Evolutionary conservation across 2,888 invertebrate species (phyloP).

Genomic region (Diaperis boleti): DNA sequence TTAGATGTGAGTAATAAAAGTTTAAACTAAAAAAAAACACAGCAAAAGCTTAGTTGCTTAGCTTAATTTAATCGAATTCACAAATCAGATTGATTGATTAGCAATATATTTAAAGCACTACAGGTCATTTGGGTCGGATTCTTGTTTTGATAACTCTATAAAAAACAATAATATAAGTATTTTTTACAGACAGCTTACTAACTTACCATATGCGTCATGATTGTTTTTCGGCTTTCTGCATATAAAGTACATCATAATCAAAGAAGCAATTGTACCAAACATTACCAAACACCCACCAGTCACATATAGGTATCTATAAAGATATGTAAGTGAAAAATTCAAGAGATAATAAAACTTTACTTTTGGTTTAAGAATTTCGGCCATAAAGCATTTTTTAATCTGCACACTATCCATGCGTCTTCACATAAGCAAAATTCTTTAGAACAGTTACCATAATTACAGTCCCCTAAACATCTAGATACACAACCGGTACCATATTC

Average conservation of each 20-base stretch:
- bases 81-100: neutral
- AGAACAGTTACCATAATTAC: conserved; percentile 38
- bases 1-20: neutral
- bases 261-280: no score
- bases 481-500: conserved; percentile 46
- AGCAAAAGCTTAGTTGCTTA: neutral
- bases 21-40: neutral
- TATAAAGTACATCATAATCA: no score
- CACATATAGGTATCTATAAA: no score
- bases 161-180: neutral
- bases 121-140: neutral
- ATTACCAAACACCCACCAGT: no score
- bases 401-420: conserved; percentile 20
- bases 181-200: no score
- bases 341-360: no score
- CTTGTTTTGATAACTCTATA: neutral
- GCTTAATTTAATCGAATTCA: no score
- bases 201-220: no score
- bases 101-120: neutral
- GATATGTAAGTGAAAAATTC: no score
- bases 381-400: no score
- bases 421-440: conserved; percentile 43
- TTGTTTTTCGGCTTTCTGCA: no score
- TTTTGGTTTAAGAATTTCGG: no score
- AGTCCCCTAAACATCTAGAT: conserved; percentile 24